Conservation (phyloP, 2,888 invertebrate genomes). For the Drosophila kuntzei region DNA sequence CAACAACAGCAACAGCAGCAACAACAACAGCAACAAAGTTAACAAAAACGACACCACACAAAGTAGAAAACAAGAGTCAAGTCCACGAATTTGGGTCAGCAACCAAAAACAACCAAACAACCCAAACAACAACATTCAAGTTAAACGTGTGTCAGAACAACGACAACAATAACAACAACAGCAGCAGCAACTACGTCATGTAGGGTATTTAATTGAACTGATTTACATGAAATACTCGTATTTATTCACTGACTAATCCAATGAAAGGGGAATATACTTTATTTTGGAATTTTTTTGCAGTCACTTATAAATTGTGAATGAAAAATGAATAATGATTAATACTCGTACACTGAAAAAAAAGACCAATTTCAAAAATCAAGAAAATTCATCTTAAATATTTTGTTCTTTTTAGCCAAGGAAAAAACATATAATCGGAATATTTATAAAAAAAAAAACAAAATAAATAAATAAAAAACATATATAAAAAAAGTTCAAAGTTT, state of each 20-base stretch:
- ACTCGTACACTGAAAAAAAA: neutral
- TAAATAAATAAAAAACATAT: too few relatives aligned
- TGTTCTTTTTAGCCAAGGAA: too few relatives aligned
- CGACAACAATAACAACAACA: slow-evolving; percentile 9
- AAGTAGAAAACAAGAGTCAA: slow-evolving; percentile 72
- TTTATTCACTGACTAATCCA: slow-evolving; percentile 58
- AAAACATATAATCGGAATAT: too few relatives aligned
- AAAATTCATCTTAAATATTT: too few relatives aligned
- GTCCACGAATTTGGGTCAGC: slow-evolving; percentile 72
- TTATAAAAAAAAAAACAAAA: too few relatives aligned
- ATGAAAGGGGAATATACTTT: slow-evolving; percentile 15
- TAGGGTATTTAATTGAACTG: slow-evolving; percentile 65
- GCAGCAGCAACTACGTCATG: slow-evolving; percentile 49
- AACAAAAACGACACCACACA: slow-evolving; percentile 41
- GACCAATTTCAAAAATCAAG: too few relatives aligned
- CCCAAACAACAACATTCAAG: slow-evolving; percentile 43
- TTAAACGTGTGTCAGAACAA: slow-evolving; percentile 61
- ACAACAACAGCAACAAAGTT: slow-evolving; percentile 22
- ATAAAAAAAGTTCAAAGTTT: too few relatives aligned
- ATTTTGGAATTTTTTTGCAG: slow-evolving; percentile 8
- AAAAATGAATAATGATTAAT: slow-evolving; percentile 13
- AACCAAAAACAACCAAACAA: slow-evolving; percentile 35
- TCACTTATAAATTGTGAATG: slow-evolving; percentile 9
- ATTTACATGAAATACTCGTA: slow-evolving; percentile 49
- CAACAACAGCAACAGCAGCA: slow-evolving; percentile 4